These are phyloP conservation scores for Baccha elongata DNA, from an alignment of 2,888 invertebrate genomes.

Conservation along the genomic window DNA sequence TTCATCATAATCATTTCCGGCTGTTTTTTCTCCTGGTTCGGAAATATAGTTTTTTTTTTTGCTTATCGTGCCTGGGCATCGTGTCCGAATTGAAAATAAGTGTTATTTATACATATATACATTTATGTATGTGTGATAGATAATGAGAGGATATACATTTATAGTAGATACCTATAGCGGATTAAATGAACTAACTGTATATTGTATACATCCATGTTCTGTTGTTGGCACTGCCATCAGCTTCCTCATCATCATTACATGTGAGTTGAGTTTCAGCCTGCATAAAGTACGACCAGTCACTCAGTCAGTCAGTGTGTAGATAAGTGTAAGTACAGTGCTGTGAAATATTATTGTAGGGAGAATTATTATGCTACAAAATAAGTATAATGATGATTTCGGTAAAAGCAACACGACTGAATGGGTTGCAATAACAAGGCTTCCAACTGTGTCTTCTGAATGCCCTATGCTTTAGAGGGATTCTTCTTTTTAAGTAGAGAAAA, in stretches of 20 bases:
- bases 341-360: neutral
- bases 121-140: neutral
- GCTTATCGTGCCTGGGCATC: conserved; percentile 12
- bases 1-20: conserved; percentile 72
- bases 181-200: conserved; percentile 57
- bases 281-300: conserved; percentile 38
- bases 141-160: conserved; percentile 23
- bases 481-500: too few relatives aligned
- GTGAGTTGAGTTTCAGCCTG: conserved; percentile 58
- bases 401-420: too few relatives aligned
- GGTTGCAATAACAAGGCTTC: too few relatives aligned
- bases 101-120: too few relatives aligned
- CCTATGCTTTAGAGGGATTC: too few relatives aligned
- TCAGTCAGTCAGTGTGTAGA: conserved; percentile 17
- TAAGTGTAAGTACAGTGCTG: neutral
- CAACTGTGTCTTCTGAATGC: too few relatives aligned
- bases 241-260: conserved; percentile 44
- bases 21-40: conserved; percentile 6
- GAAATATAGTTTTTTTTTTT: conserved; percentile 38
- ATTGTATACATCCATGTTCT: conserved; percentile 40
- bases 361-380: too few relatives aligned
- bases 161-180: conserved; percentile 31
- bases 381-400: too few relatives aligned
- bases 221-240: conserved; percentile 58
- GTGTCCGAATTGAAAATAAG: conserved; percentile 25